Evolutionary conservation across 2,113 vertebrate species (phyloP).

Genomic region (Athene cunicularia): DNA sequence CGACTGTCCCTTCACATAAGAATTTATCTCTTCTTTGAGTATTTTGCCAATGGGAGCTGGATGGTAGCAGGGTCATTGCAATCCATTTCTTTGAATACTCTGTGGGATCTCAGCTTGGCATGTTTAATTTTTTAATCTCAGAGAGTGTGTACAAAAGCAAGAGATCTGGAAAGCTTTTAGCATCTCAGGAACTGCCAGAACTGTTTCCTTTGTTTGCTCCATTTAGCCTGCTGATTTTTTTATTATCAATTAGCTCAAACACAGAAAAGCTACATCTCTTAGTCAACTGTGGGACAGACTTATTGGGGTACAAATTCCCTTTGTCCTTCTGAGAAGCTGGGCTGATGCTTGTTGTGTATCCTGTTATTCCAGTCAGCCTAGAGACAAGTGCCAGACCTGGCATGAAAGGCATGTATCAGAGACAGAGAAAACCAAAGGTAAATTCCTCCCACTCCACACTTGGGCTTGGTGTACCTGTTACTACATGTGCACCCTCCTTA

Average conservation of each 20-base stretch:
- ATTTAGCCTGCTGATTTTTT: neutral
- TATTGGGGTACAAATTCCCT: neutral
- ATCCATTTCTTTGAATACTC: neutral
- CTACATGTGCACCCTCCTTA: neutral
- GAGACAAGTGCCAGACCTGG: neutral
- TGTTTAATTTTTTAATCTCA: neutral
- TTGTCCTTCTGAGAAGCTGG: neutral
- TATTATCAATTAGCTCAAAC: neutral
- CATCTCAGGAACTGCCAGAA: neutral
- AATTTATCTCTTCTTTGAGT: neutral
- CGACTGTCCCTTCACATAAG: neutral
- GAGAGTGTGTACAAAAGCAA: neutral
- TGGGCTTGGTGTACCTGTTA: neutral
- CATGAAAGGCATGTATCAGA: neutral
- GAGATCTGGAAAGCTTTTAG: neutral
- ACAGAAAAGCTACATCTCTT: neutral
- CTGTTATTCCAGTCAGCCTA: slow-evolving; percentile 28
- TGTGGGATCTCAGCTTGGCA: neutral
- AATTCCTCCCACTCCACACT: neutral
- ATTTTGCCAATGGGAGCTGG: neutral
- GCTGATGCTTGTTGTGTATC: neutral
- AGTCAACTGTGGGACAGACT: neutral
- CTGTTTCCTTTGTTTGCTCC: neutral
- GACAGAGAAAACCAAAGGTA: neutral
- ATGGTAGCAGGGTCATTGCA: neutral